Conservation (phyloP, 2,113 vertebrate genomes). For the Gnathonemus echidnorhynchus region DNA sequence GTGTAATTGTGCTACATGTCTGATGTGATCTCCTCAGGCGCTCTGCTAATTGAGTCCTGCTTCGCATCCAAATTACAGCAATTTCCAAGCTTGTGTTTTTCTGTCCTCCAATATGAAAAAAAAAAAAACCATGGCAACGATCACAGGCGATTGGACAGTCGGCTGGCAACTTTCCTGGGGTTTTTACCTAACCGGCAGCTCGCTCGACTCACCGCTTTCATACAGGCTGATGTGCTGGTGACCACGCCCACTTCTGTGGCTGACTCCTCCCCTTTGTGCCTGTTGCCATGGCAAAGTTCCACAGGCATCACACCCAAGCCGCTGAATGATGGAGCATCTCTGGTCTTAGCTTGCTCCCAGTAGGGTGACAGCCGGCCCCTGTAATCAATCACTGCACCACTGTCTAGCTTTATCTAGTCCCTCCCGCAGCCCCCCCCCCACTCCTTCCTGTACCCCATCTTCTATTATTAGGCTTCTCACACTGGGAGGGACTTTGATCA, state of each 20-base stretch:
- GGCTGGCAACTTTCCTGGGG: neutral
- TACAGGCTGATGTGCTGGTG: slow-evolving; percentile 13
- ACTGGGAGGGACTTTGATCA: neutral
- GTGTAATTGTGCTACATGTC: neutral
- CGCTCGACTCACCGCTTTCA: neutral
- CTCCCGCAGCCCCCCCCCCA: neutral
- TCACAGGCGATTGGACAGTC: neutral
- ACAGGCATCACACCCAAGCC: neutral
- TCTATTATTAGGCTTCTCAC: neutral
- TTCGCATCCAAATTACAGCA: neutral
- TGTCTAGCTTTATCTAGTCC: neutral
- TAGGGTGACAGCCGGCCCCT: slow-evolving; percentile 13
- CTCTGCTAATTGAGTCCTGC: slow-evolving; percentile 3
- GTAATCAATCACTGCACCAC: slow-evolving; percentile 10
- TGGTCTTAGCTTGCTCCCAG: slow-evolving; percentile 31
- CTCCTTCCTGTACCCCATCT: neutral
- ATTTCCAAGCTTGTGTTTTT: neutral
- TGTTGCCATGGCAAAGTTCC: slow-evolving; percentile 16
- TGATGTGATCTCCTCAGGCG: neutral
- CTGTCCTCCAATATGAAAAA: neutral
- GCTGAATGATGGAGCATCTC: neutral
- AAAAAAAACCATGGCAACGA: neutral
- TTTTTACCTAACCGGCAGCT: neutral
- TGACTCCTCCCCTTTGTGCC: slow-evolving; percentile 10
- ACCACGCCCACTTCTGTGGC: slow-evolving; percentile 28